phyloP scores from a whole-genome alignment of 1,140 invertebrate genomes.

The Monochamus saltuarius region DNA sequence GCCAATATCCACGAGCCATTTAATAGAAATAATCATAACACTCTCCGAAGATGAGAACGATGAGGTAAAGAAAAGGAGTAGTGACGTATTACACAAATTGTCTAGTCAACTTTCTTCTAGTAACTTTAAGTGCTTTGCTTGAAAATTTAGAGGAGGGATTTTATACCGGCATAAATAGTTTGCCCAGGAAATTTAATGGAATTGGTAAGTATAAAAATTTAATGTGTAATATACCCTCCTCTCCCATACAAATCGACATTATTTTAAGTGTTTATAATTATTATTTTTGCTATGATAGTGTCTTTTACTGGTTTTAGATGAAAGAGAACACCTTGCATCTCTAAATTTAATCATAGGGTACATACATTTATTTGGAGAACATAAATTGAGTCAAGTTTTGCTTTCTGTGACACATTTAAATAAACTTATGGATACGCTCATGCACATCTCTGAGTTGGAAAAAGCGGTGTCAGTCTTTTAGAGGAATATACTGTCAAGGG shows the following conservation, averaged over 20 bases:
- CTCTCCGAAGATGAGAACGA: constrained; percentile 59
- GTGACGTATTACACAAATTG: constrained; percentile 41
- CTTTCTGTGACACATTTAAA: constrained; percentile 55
- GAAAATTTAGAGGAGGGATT: constrained; percentile 63
- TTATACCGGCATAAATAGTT: constrained; percentile 55
- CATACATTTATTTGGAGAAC: constrained; percentile 56
- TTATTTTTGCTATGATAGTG: background rate
- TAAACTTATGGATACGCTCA: constrained; percentile 56
- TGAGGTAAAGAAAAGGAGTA: constrained; percentile 48
- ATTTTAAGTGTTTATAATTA: background rate
- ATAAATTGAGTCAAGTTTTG: constrained; percentile 57
- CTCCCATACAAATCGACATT: background rate
- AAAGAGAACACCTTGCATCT: constrained; percentile 56
- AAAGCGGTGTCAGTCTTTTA: constrained; percentile 55
- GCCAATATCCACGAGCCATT: constrained; percentile 55
- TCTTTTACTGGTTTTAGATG: constrained; percentile 52
- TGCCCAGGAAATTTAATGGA: constrained; percentile 62
- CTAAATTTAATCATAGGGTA: constrained; percentile 64
- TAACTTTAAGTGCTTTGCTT: constrained; percentile 49
- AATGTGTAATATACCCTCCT: constrained; percentile 12
- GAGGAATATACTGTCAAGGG: constrained; percentile 57
- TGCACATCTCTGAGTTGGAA: constrained; percentile 58
- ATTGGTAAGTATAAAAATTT: constrained; percentile 53
- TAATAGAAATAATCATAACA: constrained; percentile 61
- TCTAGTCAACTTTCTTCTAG: constrained; percentile 45